phyloP scores from a whole-genome alignment of 2,113 vertebrate species.

The Pseudolaguvia tuberculata region DNA sequence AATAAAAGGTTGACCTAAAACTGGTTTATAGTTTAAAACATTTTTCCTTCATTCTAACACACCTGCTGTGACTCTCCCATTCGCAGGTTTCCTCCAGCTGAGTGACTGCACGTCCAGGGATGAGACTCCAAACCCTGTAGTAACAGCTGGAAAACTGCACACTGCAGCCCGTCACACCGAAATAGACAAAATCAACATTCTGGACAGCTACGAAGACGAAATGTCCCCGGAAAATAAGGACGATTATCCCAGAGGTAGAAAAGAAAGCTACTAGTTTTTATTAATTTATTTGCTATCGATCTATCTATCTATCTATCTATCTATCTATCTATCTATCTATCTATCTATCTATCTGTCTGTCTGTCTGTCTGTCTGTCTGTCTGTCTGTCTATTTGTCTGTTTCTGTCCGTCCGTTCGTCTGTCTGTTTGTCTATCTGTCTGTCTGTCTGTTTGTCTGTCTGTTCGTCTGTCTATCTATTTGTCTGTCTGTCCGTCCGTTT shows the following conservation, averaged over 20 bases:
- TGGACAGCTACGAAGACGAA: constrained; percentile 10
- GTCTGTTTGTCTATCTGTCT: neutral
- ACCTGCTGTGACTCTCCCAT: neutral
- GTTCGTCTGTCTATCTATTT: neutral
- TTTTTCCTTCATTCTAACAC: too few species aligned
- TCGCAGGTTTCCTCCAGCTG: constrained; percentile 43
- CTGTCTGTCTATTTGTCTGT: neutral
- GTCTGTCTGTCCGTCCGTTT: neutral
- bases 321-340: neutral
- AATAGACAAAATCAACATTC: neutral
- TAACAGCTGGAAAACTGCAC: constrained; percentile 10
- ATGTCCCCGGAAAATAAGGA: constrained; percentile 39
- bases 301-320: neutral
- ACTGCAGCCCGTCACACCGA: neutral
- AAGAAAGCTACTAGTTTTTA: neutral
- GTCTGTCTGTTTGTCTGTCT: neutral
- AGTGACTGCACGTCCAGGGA: constrained; percentile 35
- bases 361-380: neutral
- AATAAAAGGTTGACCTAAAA: too few species aligned
- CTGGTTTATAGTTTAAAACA: too few species aligned
- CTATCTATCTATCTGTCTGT: neutral
- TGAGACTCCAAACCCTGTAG: constrained; percentile 27
- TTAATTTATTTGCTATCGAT: neutral
- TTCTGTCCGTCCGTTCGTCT: neutral
- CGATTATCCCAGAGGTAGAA: constrained; percentile 41